Evolutionary conservation across 2,113 vertebrate genomes (phyloP), one percentile per base, ranked within the genome.

Genomic region (Hippocampus guttulatus): DNA sequence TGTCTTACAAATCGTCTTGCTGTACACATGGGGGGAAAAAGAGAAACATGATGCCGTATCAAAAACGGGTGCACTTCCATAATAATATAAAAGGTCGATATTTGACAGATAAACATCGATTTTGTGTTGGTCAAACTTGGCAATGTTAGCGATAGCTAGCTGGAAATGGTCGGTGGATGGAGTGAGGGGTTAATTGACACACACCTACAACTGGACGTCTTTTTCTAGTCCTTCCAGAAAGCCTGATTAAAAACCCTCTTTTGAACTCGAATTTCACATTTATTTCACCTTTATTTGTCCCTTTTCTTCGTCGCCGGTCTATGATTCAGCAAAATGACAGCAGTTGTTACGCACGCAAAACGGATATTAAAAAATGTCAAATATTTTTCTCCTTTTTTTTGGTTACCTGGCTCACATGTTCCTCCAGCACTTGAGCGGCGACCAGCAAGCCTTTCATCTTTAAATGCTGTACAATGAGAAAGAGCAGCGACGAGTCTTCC

Each of bases 391-490:
- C 12, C 55, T 25, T 27, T 25, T 57, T 57, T 14, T 25, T 12
- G 2, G 76, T 84, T 25, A 92, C 90, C 89, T 81, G 81, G 23
- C 52, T 6, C 1, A 89, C 68, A 69, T 89, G 81, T 27, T 88
- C 84, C 18, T 90, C 79, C 79, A 92, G 85, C 71, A 63, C 75
- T 8, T 79, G 69, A 0, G 90, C 90, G 12, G 88, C 90, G n/a
- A 79, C 83, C 1, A 52, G 8, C 84, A 74, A 87, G 25, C 90
- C 90, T 71, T 66, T 75, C 5, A 75, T 64, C 78, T 87, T 84
- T 51, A 91, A 82, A 79, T 92, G 88, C 43, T 85, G 75, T 74
- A 88, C 79, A 73, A 92, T 88, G 0, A 92, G 16, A 7, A 70
- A 40, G n/a, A 91, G 84, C 78, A 92, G 76, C 9, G 70, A 66